These are phyloP conservation scores for Triplophysa bombifrons DNA, from an alignment of 2,797 vertebrate genomes.

Conservation along the genomic window DNA sequence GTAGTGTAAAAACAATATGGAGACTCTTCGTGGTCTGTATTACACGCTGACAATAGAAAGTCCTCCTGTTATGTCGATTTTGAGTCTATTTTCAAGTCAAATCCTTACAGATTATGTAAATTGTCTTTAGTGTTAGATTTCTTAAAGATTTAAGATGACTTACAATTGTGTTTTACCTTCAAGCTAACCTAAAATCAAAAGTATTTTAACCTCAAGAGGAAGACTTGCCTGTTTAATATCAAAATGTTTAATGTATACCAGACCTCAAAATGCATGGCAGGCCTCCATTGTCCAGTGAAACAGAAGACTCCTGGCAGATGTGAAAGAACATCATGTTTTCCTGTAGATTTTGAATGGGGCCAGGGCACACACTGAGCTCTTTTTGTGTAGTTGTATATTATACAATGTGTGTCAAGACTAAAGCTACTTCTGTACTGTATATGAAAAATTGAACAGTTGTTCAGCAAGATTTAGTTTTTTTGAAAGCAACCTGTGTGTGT, in stretches of 20 bases:
- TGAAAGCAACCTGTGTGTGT: not conserved
- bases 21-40: not conserved
- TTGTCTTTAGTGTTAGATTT: not conserved
- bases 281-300: constrained; percentile 37
- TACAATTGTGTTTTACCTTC: not conserved
- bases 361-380: constrained; percentile 3
- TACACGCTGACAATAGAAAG: not conserved
- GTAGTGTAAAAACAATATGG: not conserved
- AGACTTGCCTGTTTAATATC: constrained; percentile 64
- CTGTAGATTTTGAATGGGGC: constrained; percentile 42
- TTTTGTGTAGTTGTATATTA: constrained; percentile 24
- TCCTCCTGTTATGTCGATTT: not conserved
- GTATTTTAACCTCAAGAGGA: not conserved
- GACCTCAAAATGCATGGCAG: constrained; percentile 57
- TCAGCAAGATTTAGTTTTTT: not conserved
- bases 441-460: constrained; percentile 73
- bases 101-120: not conserved
- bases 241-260: constrained; percentile 59
- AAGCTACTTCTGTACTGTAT: constrained; percentile 68
- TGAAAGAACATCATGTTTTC: constrained; percentile 54
- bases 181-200: constrained; percentile 16
- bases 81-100: not conserved
- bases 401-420: not conserved
- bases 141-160: not conserved
- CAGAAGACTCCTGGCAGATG: constrained; percentile 51